These are phyloP conservation scores for Phataginus tetradactyla DNA, from an alignment of 2,797 vertebrate species.

Conservation along the genomic window DNA sequence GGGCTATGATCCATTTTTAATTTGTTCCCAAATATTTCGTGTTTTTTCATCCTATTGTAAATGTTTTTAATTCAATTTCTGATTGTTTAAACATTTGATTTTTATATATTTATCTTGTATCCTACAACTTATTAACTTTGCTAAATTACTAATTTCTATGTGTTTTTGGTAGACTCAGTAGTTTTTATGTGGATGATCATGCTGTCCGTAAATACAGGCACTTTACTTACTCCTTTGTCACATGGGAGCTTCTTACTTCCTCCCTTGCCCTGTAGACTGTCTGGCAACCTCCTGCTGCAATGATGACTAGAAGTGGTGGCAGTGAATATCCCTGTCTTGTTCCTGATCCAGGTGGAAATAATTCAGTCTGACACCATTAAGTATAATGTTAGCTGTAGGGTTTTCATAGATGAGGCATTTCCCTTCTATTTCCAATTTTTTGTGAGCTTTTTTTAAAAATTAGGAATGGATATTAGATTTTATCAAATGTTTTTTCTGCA, in stretches of 20 bases:
- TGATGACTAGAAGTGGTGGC: neutral
- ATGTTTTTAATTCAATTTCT: neutral
- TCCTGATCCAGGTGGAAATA: neutral
- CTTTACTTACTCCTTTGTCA: neutral
- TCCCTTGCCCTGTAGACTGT: neutral
- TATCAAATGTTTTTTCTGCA: neutral
- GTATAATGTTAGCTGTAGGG: neutral
- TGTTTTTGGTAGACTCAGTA: neutral
- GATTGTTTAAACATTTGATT: neutral
- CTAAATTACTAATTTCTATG: neutral
- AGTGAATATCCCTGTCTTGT: neutral
- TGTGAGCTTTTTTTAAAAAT: neutral
- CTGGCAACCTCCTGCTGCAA: neutral
- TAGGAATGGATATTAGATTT: neutral
- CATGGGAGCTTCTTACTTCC: neutral
- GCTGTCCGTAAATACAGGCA: neutral
- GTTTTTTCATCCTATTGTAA: neutral
- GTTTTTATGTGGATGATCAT: neutral
- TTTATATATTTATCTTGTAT: neutral
- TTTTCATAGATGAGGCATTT: neutral
- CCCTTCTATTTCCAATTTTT: neutral
- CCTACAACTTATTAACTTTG: neutral
- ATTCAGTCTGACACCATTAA: neutral
- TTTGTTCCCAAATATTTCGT: neutral
- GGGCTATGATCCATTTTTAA: neutral